Conservation (phyloP, 2,797 vertebrate genomes). For the Acomys russatus region DNA sequence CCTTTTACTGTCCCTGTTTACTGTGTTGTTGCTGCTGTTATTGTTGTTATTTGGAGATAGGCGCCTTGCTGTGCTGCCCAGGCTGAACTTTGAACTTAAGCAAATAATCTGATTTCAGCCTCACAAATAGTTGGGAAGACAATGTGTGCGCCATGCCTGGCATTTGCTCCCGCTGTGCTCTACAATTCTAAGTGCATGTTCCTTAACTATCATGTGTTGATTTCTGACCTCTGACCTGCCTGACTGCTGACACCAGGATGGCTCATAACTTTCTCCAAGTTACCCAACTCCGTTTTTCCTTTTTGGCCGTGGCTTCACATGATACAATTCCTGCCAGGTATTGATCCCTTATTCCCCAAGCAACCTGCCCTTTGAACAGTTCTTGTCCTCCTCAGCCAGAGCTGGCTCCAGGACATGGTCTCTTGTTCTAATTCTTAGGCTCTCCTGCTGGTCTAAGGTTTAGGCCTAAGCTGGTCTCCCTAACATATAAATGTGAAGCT, state of each 20-base stretch:
- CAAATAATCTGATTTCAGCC: neutral
- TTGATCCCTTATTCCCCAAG: slow-evolving; percentile 35
- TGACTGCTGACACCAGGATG: neutral
- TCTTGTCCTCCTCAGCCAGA: neutral
- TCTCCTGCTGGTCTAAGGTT: neutral
- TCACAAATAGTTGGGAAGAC: neutral
- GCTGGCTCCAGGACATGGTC: neutral
- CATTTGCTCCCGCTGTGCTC: neutral
- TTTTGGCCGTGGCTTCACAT: slow-evolving; percentile 19
- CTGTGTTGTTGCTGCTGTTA: neutral
- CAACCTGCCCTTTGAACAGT: neutral
- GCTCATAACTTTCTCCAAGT: slow-evolving; percentile 1
- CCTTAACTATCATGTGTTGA: neutral
- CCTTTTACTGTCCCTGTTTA: neutral
- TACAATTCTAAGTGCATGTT: neutral
- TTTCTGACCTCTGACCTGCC: slow-evolving; percentile 1
- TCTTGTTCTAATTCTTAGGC: neutral
- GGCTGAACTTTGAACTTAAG: neutral
- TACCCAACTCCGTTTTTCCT: neutral
- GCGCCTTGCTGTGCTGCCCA: neutral
- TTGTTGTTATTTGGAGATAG: neutral
- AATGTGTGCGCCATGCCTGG: too few species aligned
- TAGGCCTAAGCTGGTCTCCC: neutral
- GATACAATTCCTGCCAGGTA: slow-evolving; percentile 5
- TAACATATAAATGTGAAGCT: neutral